phyloP scores from a whole-genome alignment of 2,888 invertebrate species.

The Acanthopleura granulata region DNA sequence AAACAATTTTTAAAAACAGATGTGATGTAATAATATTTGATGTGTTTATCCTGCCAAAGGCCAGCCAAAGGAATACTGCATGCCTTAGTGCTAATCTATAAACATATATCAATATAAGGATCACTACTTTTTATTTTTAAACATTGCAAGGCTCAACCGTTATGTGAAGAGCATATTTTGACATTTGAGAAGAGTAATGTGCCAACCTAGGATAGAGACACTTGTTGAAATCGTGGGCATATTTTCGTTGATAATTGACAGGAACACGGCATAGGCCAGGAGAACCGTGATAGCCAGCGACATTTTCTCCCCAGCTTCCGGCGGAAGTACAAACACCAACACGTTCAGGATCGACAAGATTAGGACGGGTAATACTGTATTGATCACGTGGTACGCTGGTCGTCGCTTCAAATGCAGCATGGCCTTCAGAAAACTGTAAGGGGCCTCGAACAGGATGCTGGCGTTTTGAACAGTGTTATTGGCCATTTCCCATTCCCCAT shows the following conservation, averaged over 20 bases:
- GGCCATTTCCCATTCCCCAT: not conserved
- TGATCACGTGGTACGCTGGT: conserved; percentile 15
- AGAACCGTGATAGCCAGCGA: conserved; percentile 6
- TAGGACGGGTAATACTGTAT: conserved; percentile 3
- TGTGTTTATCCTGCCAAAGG: too few relatives aligned
- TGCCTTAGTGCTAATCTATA: too few relatives aligned
- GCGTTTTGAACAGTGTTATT: not conserved
- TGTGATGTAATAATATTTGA: too few relatives aligned
- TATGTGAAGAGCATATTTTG: too few relatives aligned
- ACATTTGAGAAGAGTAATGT: too few relatives aligned
- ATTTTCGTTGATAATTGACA: conserved; percentile 12
- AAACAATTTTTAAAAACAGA: too few relatives aligned
- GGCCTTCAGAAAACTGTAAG: not conserved
- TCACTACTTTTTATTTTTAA: too few relatives aligned
- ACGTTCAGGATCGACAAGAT: conserved; percentile 10
- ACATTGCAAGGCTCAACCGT: too few relatives aligned
- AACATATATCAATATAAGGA: too few relatives aligned
- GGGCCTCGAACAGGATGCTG: not conserved
- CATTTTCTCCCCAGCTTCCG: conserved; percentile 18
- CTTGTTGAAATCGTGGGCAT: conserved; percentile 9
- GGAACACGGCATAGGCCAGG: not conserved
- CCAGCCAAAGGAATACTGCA: too few relatives aligned
- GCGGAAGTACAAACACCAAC: conserved; percentile 17
- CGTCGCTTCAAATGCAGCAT: not conserved
- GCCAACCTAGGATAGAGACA: conserved; percentile 1